These are phyloP conservation scores for Octopus sinensis DNA, from an alignment of 1,140 invertebrate species.

Conservation along the genomic window DNA sequence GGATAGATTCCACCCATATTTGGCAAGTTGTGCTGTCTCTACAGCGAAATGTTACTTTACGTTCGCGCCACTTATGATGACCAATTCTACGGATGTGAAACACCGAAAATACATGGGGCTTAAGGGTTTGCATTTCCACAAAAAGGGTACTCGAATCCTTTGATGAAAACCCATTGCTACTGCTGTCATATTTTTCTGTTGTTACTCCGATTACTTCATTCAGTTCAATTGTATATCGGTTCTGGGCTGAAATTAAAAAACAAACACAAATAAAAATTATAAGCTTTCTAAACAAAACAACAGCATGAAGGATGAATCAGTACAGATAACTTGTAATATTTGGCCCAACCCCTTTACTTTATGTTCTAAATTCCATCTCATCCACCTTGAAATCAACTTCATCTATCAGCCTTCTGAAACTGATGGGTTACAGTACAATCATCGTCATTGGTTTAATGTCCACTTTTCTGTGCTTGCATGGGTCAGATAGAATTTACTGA, in stretches of 20 bases:
- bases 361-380: too few relatives aligned
- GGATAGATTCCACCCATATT: conserved; percentile 44
- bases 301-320: too few relatives aligned
- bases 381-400: too few relatives aligned
- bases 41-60: conserved; percentile 36
- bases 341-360: too few relatives aligned
- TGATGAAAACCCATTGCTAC: neutral
- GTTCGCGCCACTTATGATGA: conserved; percentile 43
- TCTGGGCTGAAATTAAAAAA: neutral
- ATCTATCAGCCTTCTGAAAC: too few relatives aligned
- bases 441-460: too few relatives aligned
- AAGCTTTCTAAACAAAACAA: too few relatives aligned
- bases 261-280: neutral
- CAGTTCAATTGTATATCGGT: conserved; percentile 1
- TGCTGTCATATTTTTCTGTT: neutral
- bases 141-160: conserved; percentile 21
- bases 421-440: too few relatives aligned
- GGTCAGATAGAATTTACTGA: too few relatives aligned
- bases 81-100: conserved; percentile 31
- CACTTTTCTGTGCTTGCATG: too few relatives aligned
- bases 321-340: too few relatives aligned
- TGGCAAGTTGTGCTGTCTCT: conserved; percentile 32
- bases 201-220: neutral
- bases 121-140: conserved; percentile 35
- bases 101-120: conserved; percentile 31